Conservation (phyloP, 2,113 vertebrate species). For the Brachyhypopomus occidentalis region DNA sequence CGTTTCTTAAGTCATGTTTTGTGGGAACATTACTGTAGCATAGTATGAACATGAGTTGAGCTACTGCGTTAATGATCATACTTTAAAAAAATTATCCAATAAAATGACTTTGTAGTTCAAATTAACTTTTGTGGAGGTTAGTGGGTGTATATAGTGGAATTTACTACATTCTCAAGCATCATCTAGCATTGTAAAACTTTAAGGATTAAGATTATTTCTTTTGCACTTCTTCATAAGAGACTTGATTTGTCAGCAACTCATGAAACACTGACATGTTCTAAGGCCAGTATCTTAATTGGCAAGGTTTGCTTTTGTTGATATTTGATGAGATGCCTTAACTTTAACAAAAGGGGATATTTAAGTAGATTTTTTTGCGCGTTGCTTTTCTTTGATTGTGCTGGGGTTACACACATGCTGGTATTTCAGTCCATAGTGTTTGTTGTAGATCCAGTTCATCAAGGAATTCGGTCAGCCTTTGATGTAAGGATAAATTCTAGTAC, state of each 20-base stretch:
- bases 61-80: constrained; percentile 23
- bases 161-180: constrained; percentile 13
- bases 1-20: constrained; percentile 7
- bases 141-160: neutral
- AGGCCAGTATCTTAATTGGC: constrained; percentile 12
- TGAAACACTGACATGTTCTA: neutral
- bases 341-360: constrained; percentile 31
- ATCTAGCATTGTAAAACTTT: neutral
- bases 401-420: neutral
- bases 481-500: constrained; percentile 14
- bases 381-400: neutral
- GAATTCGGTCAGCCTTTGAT: neutral
- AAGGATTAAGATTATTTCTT: neutral
- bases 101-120: constrained; percentile 9
- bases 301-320: constrained; percentile 2
- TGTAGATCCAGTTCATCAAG: neutral
- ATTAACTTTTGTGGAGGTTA: neutral
- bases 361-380: neutral
- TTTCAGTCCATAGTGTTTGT: neutral
- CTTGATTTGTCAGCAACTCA: neutral
- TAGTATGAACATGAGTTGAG: neutral
- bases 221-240: neutral
- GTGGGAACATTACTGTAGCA: constrained; percentile 27
- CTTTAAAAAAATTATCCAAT: neutral
- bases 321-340: constrained; percentile 42